phyloP scores from a whole-genome alignment of 2,888 invertebrate genomes.

The Myopa testacea region DNA sequence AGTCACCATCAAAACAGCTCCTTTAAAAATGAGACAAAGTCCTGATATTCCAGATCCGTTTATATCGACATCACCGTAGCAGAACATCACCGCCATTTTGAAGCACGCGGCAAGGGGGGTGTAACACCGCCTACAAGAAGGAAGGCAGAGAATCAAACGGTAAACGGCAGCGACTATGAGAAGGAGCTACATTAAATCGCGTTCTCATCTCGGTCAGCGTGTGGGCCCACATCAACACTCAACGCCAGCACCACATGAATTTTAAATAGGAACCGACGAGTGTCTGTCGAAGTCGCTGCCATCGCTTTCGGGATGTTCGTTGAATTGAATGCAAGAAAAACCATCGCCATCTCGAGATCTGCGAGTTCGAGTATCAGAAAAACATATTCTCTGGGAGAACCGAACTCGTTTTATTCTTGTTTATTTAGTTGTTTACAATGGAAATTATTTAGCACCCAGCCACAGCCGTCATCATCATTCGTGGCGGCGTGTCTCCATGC shows the following conservation, averaged over 20 bases:
- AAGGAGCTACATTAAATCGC: no score
- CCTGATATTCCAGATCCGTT: no score
- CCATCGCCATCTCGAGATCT: constrained; percentile 9
- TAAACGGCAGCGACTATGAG: no score
- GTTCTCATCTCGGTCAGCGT: not conserved
- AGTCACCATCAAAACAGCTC: not conserved
- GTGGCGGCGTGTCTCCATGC: constrained; percentile 17
- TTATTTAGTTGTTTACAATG: constrained; percentile 18
- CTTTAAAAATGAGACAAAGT: not conserved
- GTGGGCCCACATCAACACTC: not conserved
- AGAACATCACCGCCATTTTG: no score
- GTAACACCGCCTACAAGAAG: no score
- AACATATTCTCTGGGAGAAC: not conserved
- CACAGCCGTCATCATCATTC: constrained; percentile 29
- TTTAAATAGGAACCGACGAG: constrained; percentile 20
- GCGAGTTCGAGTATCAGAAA: not conserved
- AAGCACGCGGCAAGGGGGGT: no score
- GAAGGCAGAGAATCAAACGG: no score
- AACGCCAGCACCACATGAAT: constrained; percentile 7
- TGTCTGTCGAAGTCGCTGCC: constrained; percentile 1
- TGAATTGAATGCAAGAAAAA: not conserved
- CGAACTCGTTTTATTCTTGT: constrained; percentile 1
- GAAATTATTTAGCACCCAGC: constrained; percentile 16
- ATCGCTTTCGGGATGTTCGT: not conserved
- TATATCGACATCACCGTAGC: not conserved